These are phyloP conservation scores for Cebus imitator DNA, from an alignment of 2,113 vertebrate genomes.

Conservation along the genomic window DNA sequence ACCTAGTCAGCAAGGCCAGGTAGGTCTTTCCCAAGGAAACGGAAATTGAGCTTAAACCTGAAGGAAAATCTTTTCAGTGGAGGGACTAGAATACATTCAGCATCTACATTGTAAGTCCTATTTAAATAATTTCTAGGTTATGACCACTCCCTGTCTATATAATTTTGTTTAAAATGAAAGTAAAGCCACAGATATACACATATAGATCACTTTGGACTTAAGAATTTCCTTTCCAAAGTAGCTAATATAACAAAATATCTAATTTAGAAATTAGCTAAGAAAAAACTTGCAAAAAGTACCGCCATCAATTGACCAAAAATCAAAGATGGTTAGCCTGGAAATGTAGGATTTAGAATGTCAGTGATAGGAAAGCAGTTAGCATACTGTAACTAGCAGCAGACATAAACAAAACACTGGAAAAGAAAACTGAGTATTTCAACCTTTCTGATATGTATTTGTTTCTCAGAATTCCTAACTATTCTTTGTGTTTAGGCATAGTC, in stretches of 20 bases:
- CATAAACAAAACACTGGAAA: not conserved
- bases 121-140: not conserved
- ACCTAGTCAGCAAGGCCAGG: not conserved
- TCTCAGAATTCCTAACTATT: not conserved
- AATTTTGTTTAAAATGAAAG: slow-evolving; percentile 32
- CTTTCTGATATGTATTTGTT: not conserved
- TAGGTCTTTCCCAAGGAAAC: not conserved
- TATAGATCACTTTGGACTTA: not conserved
- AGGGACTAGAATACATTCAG: not conserved
- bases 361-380: not conserved
- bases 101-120: not conserved
- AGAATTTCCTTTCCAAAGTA: slow-evolving; percentile 33
- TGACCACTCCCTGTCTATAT: not conserved
- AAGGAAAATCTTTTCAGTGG: not conserved
- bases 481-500: not conserved
- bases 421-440: slow-evolving; percentile 1
- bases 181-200: not conserved
- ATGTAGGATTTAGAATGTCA: not conserved
- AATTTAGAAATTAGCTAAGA: slow-evolving; percentile 44
- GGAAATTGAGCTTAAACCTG: not conserved
- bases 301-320: not conserved
- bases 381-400: not conserved
- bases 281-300: not conserved
- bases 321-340: not conserved
- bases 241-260: slow-evolving; percentile 57